Base-by-base conservation (phyloP, 2,888 invertebrate genomes). In the Ganaspis brasiliensis region DNA sequence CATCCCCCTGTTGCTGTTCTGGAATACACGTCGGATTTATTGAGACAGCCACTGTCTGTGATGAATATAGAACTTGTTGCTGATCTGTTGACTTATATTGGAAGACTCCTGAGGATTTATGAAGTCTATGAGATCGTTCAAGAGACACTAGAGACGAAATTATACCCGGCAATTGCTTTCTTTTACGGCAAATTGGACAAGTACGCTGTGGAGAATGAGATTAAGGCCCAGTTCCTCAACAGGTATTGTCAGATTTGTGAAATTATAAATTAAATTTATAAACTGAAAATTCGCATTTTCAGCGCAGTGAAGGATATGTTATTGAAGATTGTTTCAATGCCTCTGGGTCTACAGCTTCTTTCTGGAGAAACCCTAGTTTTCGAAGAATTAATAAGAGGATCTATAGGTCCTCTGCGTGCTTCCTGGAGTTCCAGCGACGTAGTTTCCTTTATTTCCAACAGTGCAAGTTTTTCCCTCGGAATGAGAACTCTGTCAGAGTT, bases 1-100 rank as follows among this genome's bases (percentile, higher is more conserved):
- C 89, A 84, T 75, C 89, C 91, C 5, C 87, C 85, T 6, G 77
- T 85, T 35, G 81, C 82, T 9, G 78, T 89, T 45, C 73, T 90
- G 40, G 75, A 79, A 6, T 85, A 89, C 55, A 82, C 85, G 0
- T 85, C 89, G 0, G 84, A 85, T 75, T 79, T 90, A 24, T 75
- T 91, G 35, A 85, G 84, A 45, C 91, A 91, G 77, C 91, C 91
- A 0, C 85, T 91, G 16, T 87, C 89, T 2, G 88, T 91, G n/a
- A 89, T 91, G 86, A 88, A 87, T 67, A 75, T 87, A 12, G 88
- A 89, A 72, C 88, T 88, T 70, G 79, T 90, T 1, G 78, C 83
- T 1, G 81, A 84, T 19, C 71, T 90, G 14, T 88, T 90, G 37
- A 82, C 76, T 45, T 83, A 90, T n/a, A 77, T 90, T 16, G 88